Evolutionary conservation across 1,140 invertebrate genomes (phyloP).

Genomic region (Philopotamus ludificatus): DNA sequence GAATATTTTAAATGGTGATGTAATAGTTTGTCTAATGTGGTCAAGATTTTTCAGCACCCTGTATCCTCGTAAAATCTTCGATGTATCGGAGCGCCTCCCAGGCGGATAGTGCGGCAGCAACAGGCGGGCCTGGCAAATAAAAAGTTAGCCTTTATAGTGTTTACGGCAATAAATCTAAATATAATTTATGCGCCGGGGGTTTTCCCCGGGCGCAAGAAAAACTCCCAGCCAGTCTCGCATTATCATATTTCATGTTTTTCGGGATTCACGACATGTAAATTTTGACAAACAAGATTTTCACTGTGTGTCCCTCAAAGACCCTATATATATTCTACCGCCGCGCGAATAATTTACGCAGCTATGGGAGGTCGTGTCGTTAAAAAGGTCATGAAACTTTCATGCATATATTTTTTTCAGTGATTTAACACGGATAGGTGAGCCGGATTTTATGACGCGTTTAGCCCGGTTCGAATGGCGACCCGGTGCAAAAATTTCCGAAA

Average conservation of each 20-base stretch:
- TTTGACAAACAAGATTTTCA: constrained; percentile 27
- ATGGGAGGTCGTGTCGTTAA: no score
- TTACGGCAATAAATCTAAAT: constrained; percentile 23
- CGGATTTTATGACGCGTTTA: no score
- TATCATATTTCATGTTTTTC: constrained; percentile 25
- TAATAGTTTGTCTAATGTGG: no score
- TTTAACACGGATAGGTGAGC: no score
- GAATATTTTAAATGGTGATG: no score
- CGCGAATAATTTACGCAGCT: constrained; percentile 16
- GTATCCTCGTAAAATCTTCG: no score
- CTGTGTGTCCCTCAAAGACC: constrained; percentile 17
- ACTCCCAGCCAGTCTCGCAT: background rate
- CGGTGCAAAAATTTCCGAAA: no score
- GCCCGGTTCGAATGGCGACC: no score
- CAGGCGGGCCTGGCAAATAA: background rate
- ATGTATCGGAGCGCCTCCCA: background rate
- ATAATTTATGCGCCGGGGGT: constrained; percentile 22
- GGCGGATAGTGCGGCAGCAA: background rate
- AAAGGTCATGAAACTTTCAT: no score
- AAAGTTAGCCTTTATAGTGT: constrained; percentile 1
- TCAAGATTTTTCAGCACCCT: no score
- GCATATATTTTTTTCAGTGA: no score
- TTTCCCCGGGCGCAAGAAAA: background rate
- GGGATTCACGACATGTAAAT: constrained; percentile 25
- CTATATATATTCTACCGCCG: constrained; percentile 7